A percentile compares a stretch with the other conserved stretches of the same genome.
Evolutionary conservation across 2,888 invertebrate genomes (phyloP).

Genomic region (Papilio protenor): DNA sequence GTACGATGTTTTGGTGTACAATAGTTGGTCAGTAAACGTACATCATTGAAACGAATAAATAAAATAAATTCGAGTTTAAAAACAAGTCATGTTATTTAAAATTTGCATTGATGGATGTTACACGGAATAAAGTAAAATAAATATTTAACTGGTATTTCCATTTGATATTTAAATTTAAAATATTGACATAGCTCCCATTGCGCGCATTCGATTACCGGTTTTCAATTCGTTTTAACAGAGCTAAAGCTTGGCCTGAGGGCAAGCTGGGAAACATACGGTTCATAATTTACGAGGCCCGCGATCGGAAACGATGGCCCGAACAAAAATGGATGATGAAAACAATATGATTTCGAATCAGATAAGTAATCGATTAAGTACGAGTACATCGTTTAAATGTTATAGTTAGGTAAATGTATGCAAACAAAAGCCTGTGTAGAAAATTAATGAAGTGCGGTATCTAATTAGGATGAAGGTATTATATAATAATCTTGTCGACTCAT

Average conservation of each 20-base stretch:
- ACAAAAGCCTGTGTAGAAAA: not conserved
- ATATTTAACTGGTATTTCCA: slow-evolving; percentile 70
- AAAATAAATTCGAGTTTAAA: slow-evolving; percentile 53
- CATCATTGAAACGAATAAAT: slow-evolving; percentile 47
- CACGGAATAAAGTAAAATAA: slow-evolving; percentile 66
- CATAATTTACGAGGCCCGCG: slow-evolving; percentile 79
- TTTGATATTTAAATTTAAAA: slow-evolving; percentile 81
- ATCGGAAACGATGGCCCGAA: slow-evolving; percentile 77
- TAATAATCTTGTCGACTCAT: slow-evolving; percentile 69
- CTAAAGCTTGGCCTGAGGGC: slow-evolving; percentile 73
- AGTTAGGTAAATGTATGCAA: not conserved
- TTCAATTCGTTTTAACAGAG: slow-evolving; percentile 81
- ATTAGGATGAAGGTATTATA: slow-evolving; percentile 60
- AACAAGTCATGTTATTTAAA: slow-evolving; percentile 60
- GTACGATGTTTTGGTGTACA: slow-evolving; percentile 22
- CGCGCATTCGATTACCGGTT: slow-evolving; percentile 82
- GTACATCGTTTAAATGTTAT: slow-evolving; percentile 36
- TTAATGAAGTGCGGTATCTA: slow-evolving; percentile 27
- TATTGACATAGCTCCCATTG: slow-evolving; percentile 80
- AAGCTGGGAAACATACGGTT: slow-evolving; percentile 73
- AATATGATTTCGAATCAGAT: slow-evolving; percentile 74
- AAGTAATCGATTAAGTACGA: slow-evolving; percentile 71
- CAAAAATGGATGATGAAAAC: slow-evolving; percentile 79
- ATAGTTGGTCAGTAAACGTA: slow-evolving; percentile 33
- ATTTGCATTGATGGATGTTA: slow-evolving; percentile 65